phyloP scores from a whole-genome alignment of 2,797 vertebrate species.

The Nothura maculosa region DNA sequence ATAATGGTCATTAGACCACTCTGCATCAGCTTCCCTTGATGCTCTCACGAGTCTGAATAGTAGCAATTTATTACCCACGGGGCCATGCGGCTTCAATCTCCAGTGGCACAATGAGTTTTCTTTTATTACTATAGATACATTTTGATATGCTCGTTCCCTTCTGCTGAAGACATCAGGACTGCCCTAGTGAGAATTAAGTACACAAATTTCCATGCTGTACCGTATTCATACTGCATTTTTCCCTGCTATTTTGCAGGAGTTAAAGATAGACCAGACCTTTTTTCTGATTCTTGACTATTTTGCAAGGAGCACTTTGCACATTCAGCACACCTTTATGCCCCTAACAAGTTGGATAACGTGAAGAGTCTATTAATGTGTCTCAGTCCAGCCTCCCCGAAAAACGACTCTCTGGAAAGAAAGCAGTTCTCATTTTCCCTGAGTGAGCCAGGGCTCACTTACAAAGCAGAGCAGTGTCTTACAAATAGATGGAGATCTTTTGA shows the following conservation, averaged over 20 bases:
- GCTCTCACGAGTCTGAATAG: conserved; percentile 59
- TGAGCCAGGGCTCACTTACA: background rate
- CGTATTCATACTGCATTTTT: conserved; percentile 11
- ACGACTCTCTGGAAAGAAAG: background rate
- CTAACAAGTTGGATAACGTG: background rate
- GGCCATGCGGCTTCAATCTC: conserved; percentile 54
- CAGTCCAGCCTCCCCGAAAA: background rate
- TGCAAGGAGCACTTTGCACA: background rate
- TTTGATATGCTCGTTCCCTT: conserved; percentile 18
- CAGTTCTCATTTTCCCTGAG: background rate
- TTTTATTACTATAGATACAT: conserved; percentile 52
- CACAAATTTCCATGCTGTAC: conserved; percentile 1
- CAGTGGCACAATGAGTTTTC: conserved; percentile 53
- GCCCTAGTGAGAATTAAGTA: conserved; percentile 39
- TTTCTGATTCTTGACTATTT: background rate
- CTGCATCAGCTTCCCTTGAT: conserved; percentile 50
- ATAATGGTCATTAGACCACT: conserved; percentile 67
- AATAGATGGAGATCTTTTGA: background rate
- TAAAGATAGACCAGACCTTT: background rate
- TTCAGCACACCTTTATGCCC: background rate
- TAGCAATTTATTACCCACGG: conserved; percentile 61
- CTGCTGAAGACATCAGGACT: background rate
- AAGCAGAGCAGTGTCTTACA: background rate
- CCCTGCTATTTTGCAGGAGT: background rate
- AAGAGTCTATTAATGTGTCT: background rate